phyloP scores from a whole-genome alignment of 1,140 invertebrate genomes.

The Brachionus calyciflorus region DNA sequence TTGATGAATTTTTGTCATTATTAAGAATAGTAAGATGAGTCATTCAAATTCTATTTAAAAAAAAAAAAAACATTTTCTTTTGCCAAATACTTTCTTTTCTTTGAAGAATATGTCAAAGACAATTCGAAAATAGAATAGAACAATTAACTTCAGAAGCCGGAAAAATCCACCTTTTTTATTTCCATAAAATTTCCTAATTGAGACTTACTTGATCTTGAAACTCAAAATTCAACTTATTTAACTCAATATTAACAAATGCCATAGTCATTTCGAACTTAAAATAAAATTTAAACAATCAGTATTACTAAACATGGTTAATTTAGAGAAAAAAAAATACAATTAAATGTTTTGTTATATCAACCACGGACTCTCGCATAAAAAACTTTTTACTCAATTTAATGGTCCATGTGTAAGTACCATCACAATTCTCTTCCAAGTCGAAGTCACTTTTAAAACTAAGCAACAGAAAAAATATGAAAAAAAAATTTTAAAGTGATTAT shows the following conservation, averaged over 20 bases:
- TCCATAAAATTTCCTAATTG: too few relatives aligned
- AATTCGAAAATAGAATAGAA: too few relatives aligned
- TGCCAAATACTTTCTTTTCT: too few relatives aligned
- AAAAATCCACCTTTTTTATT: too few relatives aligned
- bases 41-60: too few relatives aligned
- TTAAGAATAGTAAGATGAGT: too few relatives aligned
- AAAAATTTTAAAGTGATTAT: not conserved
- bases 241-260: slow-evolving; percentile 16
- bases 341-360: not conserved
- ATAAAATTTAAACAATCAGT: not conserved
- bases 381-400: not conserved
- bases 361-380: not conserved
- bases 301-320: not conserved
- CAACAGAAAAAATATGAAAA: too few relatives aligned
- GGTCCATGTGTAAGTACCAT: not conserved
- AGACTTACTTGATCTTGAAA: not conserved
- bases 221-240: slow-evolving; percentile 5
- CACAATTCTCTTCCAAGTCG: slow-evolving; percentile 4
- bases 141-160: too few relatives aligned
- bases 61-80: too few relatives aligned
- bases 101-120: too few relatives aligned
- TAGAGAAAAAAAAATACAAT: not conserved
- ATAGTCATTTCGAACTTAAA: slow-evolving; percentile 8
- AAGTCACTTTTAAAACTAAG: slow-evolving; percentile 1
- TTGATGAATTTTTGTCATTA: too few relatives aligned